These are phyloP conservation scores for Psophia crepitans DNA, from an alignment of 2,113 vertebrate genomes.

Conservation along the genomic window DNA sequence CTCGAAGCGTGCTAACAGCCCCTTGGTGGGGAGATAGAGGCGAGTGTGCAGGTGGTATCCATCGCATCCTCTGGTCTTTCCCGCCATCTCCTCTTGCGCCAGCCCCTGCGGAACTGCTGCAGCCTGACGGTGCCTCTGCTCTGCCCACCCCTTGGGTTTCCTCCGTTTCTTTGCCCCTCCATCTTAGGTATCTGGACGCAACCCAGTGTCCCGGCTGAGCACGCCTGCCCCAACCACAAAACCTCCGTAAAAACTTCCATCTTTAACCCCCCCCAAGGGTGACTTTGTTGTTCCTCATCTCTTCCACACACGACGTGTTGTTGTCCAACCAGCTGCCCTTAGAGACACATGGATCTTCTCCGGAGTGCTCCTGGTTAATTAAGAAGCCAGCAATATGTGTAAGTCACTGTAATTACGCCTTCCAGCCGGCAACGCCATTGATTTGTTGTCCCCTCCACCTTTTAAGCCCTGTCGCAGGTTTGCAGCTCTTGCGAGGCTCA, in stretches of 20 bases:
- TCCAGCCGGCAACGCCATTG: neutral
- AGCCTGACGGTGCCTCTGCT: fast-evolving
- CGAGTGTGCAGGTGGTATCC: fast-evolving
- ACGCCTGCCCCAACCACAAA: neutral
- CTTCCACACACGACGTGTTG: fast-evolving
- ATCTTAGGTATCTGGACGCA: neutral
- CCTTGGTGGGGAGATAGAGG: neutral
- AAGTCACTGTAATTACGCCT: constrained; percentile 23
- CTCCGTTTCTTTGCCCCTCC: neutral
- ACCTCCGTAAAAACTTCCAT: neutral
- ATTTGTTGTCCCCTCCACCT: constrained; percentile 2
- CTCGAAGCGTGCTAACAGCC: fast-evolving
- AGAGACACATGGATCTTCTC: neutral
- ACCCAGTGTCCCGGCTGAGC: neutral
- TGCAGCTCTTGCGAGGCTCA: neutral
- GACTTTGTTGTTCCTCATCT: neutral
- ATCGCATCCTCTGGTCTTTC: fast-evolving
- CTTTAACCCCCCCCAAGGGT: neutral
- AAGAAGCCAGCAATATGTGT: neutral
- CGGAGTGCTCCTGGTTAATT: constrained; percentile 20
- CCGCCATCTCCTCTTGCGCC: neutral
- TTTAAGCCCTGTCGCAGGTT: neutral
- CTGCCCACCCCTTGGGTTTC: neutral
- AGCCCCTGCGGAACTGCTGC: neutral
- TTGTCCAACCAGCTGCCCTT: neutral